Conservation (phyloP, 2,888 invertebrate species). For the Dasysyrphus albostriatus region DNA sequence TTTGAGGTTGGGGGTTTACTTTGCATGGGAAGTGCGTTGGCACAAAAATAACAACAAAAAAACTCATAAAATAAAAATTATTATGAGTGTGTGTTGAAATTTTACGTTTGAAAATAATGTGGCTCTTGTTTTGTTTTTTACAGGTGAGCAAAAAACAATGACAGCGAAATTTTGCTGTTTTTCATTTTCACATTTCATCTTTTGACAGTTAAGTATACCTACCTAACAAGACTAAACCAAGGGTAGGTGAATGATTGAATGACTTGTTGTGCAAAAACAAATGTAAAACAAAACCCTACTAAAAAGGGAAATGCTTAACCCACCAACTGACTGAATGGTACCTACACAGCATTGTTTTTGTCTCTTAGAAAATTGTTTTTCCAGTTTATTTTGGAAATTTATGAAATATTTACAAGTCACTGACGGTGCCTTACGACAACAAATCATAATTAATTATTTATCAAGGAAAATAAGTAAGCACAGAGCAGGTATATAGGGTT, state of each 20-base stretch:
- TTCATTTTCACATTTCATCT: slow-evolving; percentile 68
- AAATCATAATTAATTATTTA: slow-evolving; percentile 20
- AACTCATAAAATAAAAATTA: slow-evolving; percentile 51
- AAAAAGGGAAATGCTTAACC: background rate
- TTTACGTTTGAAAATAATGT: slow-evolving; percentile 43
- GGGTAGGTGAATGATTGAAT: slow-evolving; percentile 48
- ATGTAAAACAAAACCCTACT: background rate
- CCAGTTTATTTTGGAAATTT: background rate
- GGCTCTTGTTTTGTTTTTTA: background rate
- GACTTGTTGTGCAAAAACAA: slow-evolving; percentile 20
- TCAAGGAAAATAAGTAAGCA: background rate
- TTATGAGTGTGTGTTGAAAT: slow-evolving; percentile 62
- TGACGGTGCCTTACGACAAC: background rate
- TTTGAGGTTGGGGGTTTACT: background rate
- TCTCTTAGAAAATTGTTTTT: background rate
- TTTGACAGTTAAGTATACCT: slow-evolving; percentile 53
- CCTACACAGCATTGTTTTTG: background rate
- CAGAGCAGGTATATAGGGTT: no score
- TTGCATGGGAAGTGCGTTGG: slow-evolving; percentile 33
- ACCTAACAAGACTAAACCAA: no score
- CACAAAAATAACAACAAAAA: slow-evolving; percentile 19
- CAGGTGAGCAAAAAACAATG: slow-evolving; percentile 43
- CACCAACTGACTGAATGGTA: background rate
- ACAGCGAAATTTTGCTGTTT: slow-evolving; percentile 29
- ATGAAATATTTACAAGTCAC: slow-evolving; percentile 8